Conservation (phyloP, 2,888 invertebrate species). For the Protophormia terraenovae region DNA sequence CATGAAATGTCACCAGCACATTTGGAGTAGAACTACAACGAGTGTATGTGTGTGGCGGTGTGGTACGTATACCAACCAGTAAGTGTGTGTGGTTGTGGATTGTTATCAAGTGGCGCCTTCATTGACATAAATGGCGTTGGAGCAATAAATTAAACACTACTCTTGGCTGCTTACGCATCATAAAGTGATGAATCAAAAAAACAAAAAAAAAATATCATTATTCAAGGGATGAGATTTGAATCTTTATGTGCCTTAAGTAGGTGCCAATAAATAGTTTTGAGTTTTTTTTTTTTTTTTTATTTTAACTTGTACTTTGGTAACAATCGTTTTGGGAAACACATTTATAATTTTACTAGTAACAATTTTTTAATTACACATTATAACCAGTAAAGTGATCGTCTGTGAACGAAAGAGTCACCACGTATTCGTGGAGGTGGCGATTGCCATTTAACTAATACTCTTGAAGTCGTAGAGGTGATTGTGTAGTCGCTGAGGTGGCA, state of each 20-base stretch:
- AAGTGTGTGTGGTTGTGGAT: constrained; percentile 5
- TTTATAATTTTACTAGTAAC: no score
- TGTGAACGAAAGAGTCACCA: no score
- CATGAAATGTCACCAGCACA: constrained; percentile 10
- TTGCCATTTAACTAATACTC: no score
- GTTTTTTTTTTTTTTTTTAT: not conserved
- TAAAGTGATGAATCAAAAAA: constrained; percentile 53
- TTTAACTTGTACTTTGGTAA: not conserved
- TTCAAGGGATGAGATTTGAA: not conserved
- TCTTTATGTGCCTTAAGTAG: constrained; percentile 21
- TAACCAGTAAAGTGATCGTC: no score
- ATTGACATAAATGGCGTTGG: constrained; percentile 58
- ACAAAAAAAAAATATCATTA: constrained; percentile 16
- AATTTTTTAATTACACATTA: no score
- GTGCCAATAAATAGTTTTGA: constrained; percentile 35
- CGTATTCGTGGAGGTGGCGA: no score
- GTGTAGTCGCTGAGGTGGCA: no score
- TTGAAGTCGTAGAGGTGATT: no score
- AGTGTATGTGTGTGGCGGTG: not conserved
- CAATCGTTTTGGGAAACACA: not conserved
- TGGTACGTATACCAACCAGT: not conserved
- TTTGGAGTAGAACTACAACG: constrained; percentile 6
- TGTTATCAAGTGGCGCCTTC: constrained; percentile 56
- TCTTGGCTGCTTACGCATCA: constrained; percentile 40
- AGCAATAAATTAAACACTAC: constrained; percentile 59